Percentiles rank a stretch among this genome's conserved stretches.
These are phyloP conservation scores for Bambusicola thoracicus DNA, from an alignment of 2,113 vertebrate species.

Conservation along the genomic window DNA sequence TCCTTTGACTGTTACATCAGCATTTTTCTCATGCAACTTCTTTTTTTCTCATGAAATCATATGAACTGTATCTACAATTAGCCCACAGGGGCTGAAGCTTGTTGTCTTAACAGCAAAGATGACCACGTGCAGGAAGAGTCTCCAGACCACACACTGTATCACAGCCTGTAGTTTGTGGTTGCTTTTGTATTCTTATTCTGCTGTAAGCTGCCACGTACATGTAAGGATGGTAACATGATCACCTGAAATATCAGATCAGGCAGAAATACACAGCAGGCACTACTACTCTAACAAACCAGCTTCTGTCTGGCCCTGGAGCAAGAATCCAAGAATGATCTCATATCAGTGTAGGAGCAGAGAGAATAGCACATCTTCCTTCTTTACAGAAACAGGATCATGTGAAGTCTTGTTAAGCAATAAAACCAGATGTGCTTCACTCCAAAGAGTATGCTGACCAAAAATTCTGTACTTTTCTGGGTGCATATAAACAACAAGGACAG, in stretches of 20 bases:
- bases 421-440: neutral
- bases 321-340: neutral
- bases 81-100: neutral
- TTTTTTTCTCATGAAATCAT: neutral
- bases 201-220: neutral
- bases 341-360: neutral
- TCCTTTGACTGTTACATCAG: neutral
- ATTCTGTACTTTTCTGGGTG: neutral
- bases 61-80: neutral
- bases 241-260: neutral
- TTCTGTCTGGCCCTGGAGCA: neutral
- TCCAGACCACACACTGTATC: neutral
- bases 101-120: neutral
- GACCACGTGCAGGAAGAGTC: neutral
- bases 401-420: neutral
- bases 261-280: neutral
- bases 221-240: neutral
- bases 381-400: neutral
- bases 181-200: neutral
- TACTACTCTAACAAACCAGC: accelerated
- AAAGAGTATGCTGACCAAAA: neutral
- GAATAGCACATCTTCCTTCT: neutral
- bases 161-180: neutral
- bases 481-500: neutral
- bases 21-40: neutral